Percentiles rank a stretch among this genome's conserved stretches.
phyloP scores from a whole-genome alignment of 2,797 vertebrate genomes.

The Todus mexicanus region DNA sequence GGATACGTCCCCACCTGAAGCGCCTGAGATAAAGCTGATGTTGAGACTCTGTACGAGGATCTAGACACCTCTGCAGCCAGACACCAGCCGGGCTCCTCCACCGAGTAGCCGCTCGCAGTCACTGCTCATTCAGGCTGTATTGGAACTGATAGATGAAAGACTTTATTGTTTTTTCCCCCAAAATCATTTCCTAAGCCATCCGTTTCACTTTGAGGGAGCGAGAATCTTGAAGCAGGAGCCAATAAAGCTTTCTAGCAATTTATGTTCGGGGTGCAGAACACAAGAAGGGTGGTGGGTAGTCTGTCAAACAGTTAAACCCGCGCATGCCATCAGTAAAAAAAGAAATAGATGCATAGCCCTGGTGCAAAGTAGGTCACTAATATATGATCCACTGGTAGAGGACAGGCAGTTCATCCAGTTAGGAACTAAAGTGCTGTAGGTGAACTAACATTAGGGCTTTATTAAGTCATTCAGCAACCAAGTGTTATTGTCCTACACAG shows the following conservation, averaged over 20 bases:
- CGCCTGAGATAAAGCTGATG: background rate
- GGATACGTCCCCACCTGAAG: background rate
- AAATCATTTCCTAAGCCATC: background rate
- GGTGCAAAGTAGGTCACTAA: constrained; percentile 9
- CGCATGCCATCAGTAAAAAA: background rate
- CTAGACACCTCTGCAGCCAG: background rate
- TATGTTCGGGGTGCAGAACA: background rate
- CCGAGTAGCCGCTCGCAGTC: background rate
- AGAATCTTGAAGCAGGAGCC: background rate
- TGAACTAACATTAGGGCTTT: constrained; percentile 61
- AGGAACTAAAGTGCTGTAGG: constrained; percentile 47
- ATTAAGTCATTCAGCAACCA: constrained; percentile 62
- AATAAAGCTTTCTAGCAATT: background rate
- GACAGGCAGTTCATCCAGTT: constrained; percentile 58
- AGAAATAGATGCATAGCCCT: background rate
- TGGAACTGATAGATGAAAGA: background rate
- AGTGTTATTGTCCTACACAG: constrained; percentile 53
- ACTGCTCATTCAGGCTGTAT: background rate
- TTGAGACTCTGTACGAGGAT: background rate
- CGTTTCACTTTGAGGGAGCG: background rate
- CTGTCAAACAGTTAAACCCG: background rate
- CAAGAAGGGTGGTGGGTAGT: background rate
- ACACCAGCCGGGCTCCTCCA: background rate
- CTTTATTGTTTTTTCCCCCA: background rate
- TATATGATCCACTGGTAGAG: background rate